Evolutionary conservation across 1,140 invertebrate species (phyloP).

Genomic region (Micrasema minimum): DNA sequence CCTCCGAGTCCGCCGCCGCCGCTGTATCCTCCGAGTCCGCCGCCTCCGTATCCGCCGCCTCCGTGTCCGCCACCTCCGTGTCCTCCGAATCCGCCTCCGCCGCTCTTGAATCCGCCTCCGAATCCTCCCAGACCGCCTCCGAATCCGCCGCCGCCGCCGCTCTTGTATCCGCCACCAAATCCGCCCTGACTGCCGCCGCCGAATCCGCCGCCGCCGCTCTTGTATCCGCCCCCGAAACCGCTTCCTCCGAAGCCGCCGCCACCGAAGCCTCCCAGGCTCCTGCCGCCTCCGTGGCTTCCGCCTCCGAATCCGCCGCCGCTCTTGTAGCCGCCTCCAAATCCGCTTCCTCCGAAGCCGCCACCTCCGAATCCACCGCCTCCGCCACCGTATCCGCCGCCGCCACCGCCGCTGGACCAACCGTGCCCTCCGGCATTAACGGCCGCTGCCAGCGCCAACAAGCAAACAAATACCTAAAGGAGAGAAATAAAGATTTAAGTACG

Average conservation of each 20-base stretch:
- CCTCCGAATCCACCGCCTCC: slow-evolving; percentile 29
- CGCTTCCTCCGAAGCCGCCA: slow-evolving; percentile 28
- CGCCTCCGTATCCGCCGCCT: slow-evolving; percentile 30
- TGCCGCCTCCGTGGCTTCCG: slow-evolving; percentile 24
- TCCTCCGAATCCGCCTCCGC: slow-evolving; percentile 37
- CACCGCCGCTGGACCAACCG: slow-evolving; percentile 46
- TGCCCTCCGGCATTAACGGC: slow-evolving; percentile 40
- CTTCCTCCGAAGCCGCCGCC: slow-evolving; percentile 34
- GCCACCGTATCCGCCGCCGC: slow-evolving; percentile 36
- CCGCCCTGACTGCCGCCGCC: slow-evolving; percentile 38
- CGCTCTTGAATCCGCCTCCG: slow-evolving; percentile 23
- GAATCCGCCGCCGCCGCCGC: slow-evolving; percentile 33
- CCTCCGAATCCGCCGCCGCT: slow-evolving; percentile 25
- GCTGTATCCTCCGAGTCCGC: slow-evolving; percentile 31
- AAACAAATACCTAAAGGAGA: slow-evolving; percentile 50
- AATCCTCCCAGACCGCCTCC: slow-evolving; percentile 34
- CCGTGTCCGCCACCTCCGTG: slow-evolving; percentile 14
- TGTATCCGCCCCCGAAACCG: slow-evolving; percentile 26
- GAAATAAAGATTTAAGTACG: too few species aligned
- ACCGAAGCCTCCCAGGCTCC: slow-evolving; percentile 20
- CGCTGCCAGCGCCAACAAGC: slow-evolving; percentile 46
- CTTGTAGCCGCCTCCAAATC: slow-evolving; percentile 23
- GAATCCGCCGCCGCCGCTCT: slow-evolving; percentile 29
- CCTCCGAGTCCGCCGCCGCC: slow-evolving; percentile 39
- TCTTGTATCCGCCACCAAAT: slow-evolving; percentile 25